Conservation (phyloP, 2,888 invertebrate species). For the Pycnomerus fuliginosus region DNA sequence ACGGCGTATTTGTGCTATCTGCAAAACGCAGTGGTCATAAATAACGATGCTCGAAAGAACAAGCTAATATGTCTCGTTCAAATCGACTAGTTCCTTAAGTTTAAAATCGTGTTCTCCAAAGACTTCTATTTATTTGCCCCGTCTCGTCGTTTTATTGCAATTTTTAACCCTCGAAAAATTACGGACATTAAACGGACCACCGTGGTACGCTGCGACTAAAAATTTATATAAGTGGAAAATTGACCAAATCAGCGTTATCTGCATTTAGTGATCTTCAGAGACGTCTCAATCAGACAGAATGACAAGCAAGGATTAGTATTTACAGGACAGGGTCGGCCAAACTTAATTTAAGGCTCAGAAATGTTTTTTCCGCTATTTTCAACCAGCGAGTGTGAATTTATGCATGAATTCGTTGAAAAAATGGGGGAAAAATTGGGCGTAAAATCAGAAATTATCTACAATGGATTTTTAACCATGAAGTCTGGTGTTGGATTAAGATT, state of each 20-base stretch:
- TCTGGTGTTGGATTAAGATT: conserved; percentile 1
- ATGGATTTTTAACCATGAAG: no score
- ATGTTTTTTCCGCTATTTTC: no score
- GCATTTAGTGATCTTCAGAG: conserved; percentile 40
- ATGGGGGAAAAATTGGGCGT: no score
- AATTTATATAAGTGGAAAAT: conserved; percentile 38
- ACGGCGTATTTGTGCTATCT: conserved; percentile 28
- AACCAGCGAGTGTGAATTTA: no score
- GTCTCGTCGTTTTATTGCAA: conserved; percentile 2
- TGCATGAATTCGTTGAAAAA: no score
- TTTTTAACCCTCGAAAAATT: conserved; percentile 6
- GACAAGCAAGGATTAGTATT: conserved; percentile 39
- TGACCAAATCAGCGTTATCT: conserved; percentile 42
- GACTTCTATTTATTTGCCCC: conserved; percentile 12
- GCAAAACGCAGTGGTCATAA: conserved; percentile 30
- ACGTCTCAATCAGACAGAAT: conserved; percentile 46
- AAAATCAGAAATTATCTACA: no score
- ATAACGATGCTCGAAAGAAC: conserved; percentile 29
- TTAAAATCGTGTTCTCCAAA: conserved; percentile 38
- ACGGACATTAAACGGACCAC: conserved; percentile 7
- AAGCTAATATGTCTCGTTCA: conserved; percentile 42
- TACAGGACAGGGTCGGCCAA: conserved; percentile 12
- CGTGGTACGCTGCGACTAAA: neutral
- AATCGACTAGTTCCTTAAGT: conserved; percentile 43
- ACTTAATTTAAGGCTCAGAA: neutral